These are phyloP conservation scores for Sula dactylatra DNA, from an alignment of 2,113 vertebrate genomes.

Conservation along the genomic window DNA sequence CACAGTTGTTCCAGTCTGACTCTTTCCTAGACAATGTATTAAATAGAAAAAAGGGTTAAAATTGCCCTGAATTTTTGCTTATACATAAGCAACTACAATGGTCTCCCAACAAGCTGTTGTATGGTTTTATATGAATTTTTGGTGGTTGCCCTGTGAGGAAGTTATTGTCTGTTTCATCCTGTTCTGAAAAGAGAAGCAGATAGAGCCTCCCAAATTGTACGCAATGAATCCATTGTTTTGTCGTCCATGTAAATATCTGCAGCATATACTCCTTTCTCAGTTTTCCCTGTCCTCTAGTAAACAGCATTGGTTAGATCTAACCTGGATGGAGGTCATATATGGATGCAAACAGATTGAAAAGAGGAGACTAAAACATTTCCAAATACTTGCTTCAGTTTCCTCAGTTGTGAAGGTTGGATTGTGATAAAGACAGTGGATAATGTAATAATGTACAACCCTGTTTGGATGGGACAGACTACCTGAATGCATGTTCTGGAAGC, in stretches of 20 bases:
- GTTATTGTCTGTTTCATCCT: not conserved
- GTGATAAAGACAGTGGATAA: not conserved
- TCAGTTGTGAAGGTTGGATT: not conserved
- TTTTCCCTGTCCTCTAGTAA: not conserved
- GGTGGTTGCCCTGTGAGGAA: not conserved
- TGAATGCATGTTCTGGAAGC: not conserved
- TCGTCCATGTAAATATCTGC: not conserved
- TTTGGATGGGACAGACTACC: not conserved
- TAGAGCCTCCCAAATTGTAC: not conserved
- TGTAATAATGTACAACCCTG: not conserved
- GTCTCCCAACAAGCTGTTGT: not conserved
- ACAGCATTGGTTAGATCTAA: not conserved
- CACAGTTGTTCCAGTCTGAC: not conserved
- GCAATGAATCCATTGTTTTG: not conserved
- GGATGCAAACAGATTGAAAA: not conserved
- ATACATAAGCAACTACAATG: not conserved
- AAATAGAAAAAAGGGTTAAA: not conserved
- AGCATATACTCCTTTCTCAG: not conserved
- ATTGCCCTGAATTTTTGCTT: not conserved
- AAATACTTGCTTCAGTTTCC: not conserved
- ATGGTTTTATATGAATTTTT: not conserved
- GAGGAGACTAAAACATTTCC: not conserved
- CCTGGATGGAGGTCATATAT: not conserved
- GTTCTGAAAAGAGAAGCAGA: not conserved
- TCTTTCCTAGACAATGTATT: not conserved